These are phyloP conservation scores for Myotis findleyi DNA, from an alignment of 2,797 vertebrate genomes.

Conservation along the genomic window DNA sequence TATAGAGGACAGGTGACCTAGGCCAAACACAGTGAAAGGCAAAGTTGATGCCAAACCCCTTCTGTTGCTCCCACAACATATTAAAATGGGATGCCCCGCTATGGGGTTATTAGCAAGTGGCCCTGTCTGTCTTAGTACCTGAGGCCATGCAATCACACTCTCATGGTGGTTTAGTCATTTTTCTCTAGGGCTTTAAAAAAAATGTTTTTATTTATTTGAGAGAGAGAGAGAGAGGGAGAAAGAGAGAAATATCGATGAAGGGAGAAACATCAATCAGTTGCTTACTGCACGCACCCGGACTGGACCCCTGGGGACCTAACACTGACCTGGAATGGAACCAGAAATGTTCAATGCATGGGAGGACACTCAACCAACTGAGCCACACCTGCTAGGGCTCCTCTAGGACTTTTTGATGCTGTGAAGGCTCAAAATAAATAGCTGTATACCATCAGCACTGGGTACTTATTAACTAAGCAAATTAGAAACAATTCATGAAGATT, in stretches of 20 bases:
- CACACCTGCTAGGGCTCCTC: background rate
- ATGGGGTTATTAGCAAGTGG: background rate
- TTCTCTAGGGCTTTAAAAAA: background rate
- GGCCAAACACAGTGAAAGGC: background rate
- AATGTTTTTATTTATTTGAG: background rate
- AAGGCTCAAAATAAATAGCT: slow-evolving; percentile 32
- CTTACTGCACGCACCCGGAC: background rate
- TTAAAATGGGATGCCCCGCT: background rate
- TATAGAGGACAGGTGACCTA: background rate
- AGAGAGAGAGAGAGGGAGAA: background rate
- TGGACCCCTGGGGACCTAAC: background rate
- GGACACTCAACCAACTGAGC: background rate
- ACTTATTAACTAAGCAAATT: background rate
- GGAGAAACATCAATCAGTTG: background rate
- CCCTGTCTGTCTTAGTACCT: background rate
- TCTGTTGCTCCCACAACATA: background rate
- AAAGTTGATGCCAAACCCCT: background rate
- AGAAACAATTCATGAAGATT: background rate
- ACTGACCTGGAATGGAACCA: background rate
- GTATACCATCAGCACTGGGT: background rate
- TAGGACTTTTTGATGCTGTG: background rate
- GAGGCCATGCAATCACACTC: background rate
- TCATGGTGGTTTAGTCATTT: background rate
- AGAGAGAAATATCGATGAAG: too few relatives aligned
- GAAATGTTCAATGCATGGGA: background rate